Evolutionary conservation across 92 coral and sea anemone species (phyloP).

Genomic region (Scolanthus callimorphus): DNA sequence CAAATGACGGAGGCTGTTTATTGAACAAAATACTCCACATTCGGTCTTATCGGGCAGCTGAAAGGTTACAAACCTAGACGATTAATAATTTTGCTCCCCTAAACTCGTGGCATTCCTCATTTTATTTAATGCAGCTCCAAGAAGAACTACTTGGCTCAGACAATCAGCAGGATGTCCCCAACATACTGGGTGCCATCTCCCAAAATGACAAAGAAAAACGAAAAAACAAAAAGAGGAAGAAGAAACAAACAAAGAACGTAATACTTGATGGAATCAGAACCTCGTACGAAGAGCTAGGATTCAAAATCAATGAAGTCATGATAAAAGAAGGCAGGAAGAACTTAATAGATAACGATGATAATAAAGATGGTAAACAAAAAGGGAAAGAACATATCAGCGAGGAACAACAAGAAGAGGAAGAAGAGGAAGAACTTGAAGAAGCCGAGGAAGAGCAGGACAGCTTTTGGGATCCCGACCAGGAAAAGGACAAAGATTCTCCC

Average conservation of each 20-base stretch:
- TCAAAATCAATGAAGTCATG: constrained; percentile 10
- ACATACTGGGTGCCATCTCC: constrained; percentile 12
- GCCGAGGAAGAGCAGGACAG: constrained; percentile 5
- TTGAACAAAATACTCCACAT: no score
- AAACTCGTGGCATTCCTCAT: no score
- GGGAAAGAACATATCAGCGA: constrained; percentile 6
- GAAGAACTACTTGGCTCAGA: no score
- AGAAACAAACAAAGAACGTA: background rate
- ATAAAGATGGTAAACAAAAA: constrained; percentile 12
- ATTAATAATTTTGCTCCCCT: no score
- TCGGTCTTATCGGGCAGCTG: no score
- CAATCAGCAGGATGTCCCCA: constrained; percentile 15
- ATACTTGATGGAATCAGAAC: constrained; percentile 8
- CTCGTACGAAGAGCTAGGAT: constrained; percentile 25
- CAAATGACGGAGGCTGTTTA: no score
- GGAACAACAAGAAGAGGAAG: constrained; percentile 19
- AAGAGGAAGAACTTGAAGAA: constrained; percentile 24
- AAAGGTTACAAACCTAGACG: no score
- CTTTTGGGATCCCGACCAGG: background rate
- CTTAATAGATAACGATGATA: background rate
- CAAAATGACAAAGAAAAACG: constrained; percentile 28
- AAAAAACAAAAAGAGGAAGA: background rate
- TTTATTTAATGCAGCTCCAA: no score
- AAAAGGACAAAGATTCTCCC: constrained; percentile 11
- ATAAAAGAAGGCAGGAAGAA: constrained; percentile 12